Evolutionary conservation across 1,140 invertebrate genomes (phyloP).

Genomic region (Rhagoletis zephyria): DNA sequence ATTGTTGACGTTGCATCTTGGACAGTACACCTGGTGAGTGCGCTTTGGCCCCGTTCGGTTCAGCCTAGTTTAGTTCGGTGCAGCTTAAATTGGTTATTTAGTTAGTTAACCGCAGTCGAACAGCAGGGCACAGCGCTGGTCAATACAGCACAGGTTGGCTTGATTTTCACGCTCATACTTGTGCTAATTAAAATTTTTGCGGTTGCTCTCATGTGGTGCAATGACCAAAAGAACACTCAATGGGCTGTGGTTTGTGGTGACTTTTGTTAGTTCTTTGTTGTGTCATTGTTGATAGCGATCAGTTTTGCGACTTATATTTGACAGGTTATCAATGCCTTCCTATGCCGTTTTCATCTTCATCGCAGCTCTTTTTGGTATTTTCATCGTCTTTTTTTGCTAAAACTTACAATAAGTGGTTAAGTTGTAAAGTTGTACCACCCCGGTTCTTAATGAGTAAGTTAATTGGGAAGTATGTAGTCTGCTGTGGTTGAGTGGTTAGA

Average conservation of each 20-base stretch:
- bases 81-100: slow-evolving; percentile 15
- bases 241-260: slow-evolving; percentile 16
- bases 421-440: too few species aligned
- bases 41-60: slow-evolving; percentile 58
- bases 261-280: not conserved
- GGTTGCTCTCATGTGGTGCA: slow-evolving; percentile 65
- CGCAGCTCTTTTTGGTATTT: too few species aligned
- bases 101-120: not conserved
- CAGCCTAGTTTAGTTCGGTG: slow-evolving; percentile 51
- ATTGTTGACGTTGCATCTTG: not conserved
- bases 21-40: not conserved
- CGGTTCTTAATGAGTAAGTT: too few species aligned
- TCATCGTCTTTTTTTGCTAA: too few species aligned
- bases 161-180: not conserved
- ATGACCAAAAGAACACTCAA: slow-evolving; percentile 1
- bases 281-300: too few species aligned
- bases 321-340: too few species aligned
- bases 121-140: too few species aligned
- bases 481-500: too few species aligned
- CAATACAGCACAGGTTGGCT: not conserved
- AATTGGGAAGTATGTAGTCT: too few species aligned
- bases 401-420: too few species aligned
- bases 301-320: too few species aligned
- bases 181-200: slow-evolving; percentile 69
- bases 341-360: too few species aligned